These are phyloP conservation scores for Pterophyllum scalare DNA, from an alignment of 2,113 vertebrate genomes.

Conservation along the genomic window DNA sequence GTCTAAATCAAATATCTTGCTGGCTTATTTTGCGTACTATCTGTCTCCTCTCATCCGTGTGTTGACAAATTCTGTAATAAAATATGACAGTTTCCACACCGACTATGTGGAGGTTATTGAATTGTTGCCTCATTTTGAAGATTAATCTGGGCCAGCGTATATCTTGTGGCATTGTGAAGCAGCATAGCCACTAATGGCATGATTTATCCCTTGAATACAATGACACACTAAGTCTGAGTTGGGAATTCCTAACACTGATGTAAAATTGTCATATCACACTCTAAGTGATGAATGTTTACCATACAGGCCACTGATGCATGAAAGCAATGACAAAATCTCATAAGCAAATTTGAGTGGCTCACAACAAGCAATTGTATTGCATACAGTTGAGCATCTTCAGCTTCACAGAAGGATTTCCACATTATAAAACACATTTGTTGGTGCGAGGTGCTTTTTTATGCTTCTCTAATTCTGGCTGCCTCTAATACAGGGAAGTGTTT, in stretches of 20 bases:
- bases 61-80: conserved; percentile 55
- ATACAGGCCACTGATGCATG: not conserved
- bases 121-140: conserved; percentile 61
- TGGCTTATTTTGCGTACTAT: conserved; percentile 44
- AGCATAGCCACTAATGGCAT: conserved; percentile 50
- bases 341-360: conserved; percentile 26
- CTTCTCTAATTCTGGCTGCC: not conserved
- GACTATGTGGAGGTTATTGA: conserved; percentile 48
- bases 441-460: conserved; percentile 4
- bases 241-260: conserved; percentile 38
- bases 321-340: conserved; percentile 28
- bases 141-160: conserved; percentile 59
- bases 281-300: conserved; percentile 30
- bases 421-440: conserved; percentile 17
- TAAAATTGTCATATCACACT: conserved; percentile 30
- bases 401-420: conserved; percentile 3
- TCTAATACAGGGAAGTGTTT: conserved; percentile 12
- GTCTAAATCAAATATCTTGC: conserved; percentile 55
- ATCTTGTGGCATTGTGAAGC: conserved; percentile 54
- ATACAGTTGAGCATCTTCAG: not conserved
- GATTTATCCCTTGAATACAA: conserved; percentile 57
- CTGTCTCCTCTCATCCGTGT: conserved; percentile 22
- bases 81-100: conserved; percentile 56
- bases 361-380: conserved; percentile 17
- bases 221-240: conserved; percentile 10